These are phyloP conservation scores for Seladonia tumulorum DNA, from an alignment of 2,888 invertebrate species.

Conservation along the genomic window DNA sequence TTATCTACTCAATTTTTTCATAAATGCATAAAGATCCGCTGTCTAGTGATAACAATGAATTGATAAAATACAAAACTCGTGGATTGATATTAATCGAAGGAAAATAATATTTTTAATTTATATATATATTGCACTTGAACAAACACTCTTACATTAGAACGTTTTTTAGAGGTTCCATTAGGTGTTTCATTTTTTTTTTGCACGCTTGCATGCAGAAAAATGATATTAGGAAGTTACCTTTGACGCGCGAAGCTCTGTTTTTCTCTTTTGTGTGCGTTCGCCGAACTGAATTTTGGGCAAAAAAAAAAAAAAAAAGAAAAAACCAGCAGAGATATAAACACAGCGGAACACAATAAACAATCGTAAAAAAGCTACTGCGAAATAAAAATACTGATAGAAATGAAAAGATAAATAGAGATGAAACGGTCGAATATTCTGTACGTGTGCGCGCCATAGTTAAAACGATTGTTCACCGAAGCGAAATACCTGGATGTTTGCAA, in stretches of 20 bases:
- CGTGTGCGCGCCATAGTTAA: background rate
- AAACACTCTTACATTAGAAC: no score
- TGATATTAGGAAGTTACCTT: background rate
- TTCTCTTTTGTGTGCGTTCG: background rate
- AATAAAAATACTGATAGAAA: slow-evolving; percentile 2
- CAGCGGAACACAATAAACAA: background rate
- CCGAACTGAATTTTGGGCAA: background rate
- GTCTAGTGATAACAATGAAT: no score
- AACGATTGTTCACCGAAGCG: background rate
- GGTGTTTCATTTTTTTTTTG: background rate
- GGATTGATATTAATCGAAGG: no score
- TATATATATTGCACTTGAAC: no score
- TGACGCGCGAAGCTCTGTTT: background rate
- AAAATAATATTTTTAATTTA: no score
- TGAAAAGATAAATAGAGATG: background rate
- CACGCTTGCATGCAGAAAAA: background rate
- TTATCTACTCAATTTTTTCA: no score
- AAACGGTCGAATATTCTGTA: background rate
- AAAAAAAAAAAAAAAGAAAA: no score
- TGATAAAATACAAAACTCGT: no score
- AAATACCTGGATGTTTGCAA: background rate
- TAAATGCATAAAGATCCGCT: no score
- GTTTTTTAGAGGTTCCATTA: no score
- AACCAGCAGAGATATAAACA: background rate
- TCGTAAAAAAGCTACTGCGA: background rate